phyloP scores from a whole-genome alignment of 2,113 vertebrate genomes.

The Phyllostomus hastatus region DNA sequence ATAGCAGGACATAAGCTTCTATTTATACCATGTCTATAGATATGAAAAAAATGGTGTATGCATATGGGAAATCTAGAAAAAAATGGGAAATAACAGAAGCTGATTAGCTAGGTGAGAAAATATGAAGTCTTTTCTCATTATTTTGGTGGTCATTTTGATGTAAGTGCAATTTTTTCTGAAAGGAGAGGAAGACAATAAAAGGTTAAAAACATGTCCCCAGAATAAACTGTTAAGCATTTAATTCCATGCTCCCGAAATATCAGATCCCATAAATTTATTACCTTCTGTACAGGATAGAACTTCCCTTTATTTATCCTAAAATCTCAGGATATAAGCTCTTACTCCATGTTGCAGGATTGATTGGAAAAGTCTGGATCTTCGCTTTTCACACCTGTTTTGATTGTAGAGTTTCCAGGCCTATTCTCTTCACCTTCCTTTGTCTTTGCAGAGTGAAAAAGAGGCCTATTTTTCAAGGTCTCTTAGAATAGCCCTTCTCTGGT shows the following conservation, averaged over 20 bases:
- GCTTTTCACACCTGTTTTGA: neutral
- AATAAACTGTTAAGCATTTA: neutral
- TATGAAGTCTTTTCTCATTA: neutral
- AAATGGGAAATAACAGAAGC: neutral
- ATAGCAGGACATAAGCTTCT: neutral
- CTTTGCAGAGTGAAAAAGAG: neutral
- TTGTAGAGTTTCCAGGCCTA: neutral
- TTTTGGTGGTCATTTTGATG: neutral
- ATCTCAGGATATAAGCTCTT: neutral
- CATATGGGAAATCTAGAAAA: neutral
- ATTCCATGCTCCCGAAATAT: neutral
- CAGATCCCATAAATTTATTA: neutral
- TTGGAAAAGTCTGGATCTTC: neutral
- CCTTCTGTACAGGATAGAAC: neutral
- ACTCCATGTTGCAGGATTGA: neutral
- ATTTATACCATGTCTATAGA: neutral
- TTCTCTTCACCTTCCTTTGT: conserved; percentile 50
- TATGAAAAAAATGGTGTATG: neutral
- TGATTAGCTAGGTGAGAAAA: neutral
- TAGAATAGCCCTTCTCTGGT: neutral
- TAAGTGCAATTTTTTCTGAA: neutral
- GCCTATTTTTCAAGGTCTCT: conserved; percentile 38
- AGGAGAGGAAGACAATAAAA: conserved; percentile 11
- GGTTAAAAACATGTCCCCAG: neutral
- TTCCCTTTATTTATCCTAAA: neutral